These are phyloP conservation scores for Serinus canaria DNA, from an alignment of 2,113 vertebrate species.

Conservation along the genomic window DNA sequence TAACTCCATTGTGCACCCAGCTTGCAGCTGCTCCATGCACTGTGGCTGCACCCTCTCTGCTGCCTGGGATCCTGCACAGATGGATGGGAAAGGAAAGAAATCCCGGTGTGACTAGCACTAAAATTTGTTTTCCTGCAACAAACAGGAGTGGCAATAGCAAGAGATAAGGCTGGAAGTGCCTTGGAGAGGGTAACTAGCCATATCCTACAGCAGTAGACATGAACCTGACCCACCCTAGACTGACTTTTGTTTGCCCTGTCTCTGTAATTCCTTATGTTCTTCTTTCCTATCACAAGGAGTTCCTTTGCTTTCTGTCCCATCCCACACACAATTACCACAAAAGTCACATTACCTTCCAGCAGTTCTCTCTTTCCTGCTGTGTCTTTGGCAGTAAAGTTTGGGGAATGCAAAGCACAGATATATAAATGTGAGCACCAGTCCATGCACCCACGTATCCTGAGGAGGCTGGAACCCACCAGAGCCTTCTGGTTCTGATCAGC, in stretches of 20 bases:
- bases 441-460: not conserved
- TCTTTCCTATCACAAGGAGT: not conserved
- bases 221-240: not conserved
- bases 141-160: not conserved
- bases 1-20: not conserved
- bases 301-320: not conserved
- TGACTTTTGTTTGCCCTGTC: not conserved
- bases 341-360: not conserved
- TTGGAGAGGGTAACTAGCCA: not conserved
- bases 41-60: fast-evolving
- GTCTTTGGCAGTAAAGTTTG: not conserved
- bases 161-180: not conserved
- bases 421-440: not conserved
- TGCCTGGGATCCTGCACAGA: not conserved
- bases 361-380: not conserved
- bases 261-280: not conserved
- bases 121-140: not conserved
- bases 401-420: not conserved
- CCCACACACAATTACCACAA: not conserved
- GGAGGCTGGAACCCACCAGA: not conserved
- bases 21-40: not conserved
- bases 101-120: not conserved
- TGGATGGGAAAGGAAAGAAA: not conserved
- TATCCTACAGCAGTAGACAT: not conserved
- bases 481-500: not conserved